phyloP scores from a whole-genome alignment of 2,113 vertebrate species.

The Otis tarda region DNA sequence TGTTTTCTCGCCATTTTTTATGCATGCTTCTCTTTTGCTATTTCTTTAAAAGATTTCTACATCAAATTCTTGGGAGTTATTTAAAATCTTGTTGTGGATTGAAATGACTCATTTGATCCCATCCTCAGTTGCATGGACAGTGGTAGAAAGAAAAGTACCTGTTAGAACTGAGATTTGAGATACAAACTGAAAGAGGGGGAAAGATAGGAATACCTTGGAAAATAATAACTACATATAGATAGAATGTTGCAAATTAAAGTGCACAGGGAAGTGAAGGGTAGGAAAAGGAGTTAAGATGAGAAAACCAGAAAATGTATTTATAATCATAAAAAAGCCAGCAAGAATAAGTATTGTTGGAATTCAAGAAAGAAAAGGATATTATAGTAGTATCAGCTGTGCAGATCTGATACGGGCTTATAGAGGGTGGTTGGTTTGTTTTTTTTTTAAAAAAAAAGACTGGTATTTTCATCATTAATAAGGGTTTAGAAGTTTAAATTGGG shows the following conservation, averaged over 20 bases:
- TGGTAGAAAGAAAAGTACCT: neutral
- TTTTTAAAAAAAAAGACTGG: neutral
- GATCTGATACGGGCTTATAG: neutral
- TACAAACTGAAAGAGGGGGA: neutral
- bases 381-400: neutral
- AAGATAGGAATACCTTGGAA: neutral
- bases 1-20: neutral
- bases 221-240: neutral
- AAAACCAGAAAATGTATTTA: neutral
- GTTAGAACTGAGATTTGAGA: neutral
- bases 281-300: neutral
- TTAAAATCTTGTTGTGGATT: neutral
- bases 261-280: neutral
- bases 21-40: neutral
- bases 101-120: neutral
- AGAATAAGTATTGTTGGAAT: neutral
- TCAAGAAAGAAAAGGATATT: neutral
- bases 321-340: neutral
- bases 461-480: neutral
- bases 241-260: neutral
- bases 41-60: neutral
- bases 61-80: neutral
- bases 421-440: neutral
- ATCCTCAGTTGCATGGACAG: neutral
- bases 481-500: neutral